Percentiles rank a stretch among this genome's conserved stretches.
Evolutionary conservation across 2,113 vertebrate genomes (phyloP).

Genomic region (Vidua chalybeata): DNA sequence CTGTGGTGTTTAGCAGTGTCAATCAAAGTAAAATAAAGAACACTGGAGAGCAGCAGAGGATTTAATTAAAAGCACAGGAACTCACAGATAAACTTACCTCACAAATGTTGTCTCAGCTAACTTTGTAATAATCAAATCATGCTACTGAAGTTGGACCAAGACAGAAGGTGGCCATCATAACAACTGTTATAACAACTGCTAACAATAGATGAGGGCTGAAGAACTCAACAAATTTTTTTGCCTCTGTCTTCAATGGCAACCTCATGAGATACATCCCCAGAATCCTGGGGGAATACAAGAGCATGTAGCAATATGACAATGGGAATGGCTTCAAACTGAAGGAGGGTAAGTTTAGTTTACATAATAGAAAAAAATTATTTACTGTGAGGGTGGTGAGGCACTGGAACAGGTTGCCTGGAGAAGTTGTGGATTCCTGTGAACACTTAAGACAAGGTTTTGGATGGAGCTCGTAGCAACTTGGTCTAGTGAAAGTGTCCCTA

Average conservation of each 20-base stretch:
- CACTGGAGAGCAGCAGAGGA: neutral
- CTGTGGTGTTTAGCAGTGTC: neutral
- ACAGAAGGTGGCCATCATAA: neutral
- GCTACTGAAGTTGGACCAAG: neutral
- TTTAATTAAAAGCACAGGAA: neutral
- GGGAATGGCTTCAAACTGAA: neutral
- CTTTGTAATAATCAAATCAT: neutral
- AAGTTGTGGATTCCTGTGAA: neutral
- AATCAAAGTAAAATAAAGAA: neutral
- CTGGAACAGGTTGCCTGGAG: neutral
- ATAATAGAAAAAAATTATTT: neutral
- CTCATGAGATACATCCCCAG: neutral
- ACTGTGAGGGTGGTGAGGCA: neutral
- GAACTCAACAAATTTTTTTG: neutral
- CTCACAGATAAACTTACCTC: neutral
- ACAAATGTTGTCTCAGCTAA: neutral
- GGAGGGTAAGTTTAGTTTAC: neutral
- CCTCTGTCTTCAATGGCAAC: neutral
- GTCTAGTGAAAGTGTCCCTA: neutral
- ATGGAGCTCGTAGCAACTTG: neutral
- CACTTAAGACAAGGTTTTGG: neutral
- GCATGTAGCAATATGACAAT: neutral
- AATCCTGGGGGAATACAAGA: neutral
- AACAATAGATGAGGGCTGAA: rapidly evolving
- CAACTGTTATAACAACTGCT: neutral